Evolutionary conservation across 2,888 invertebrate genomes (phyloP), one percentile per base, ranked within the genome.

Genomic region (Drosophila nigricruria): DNA sequence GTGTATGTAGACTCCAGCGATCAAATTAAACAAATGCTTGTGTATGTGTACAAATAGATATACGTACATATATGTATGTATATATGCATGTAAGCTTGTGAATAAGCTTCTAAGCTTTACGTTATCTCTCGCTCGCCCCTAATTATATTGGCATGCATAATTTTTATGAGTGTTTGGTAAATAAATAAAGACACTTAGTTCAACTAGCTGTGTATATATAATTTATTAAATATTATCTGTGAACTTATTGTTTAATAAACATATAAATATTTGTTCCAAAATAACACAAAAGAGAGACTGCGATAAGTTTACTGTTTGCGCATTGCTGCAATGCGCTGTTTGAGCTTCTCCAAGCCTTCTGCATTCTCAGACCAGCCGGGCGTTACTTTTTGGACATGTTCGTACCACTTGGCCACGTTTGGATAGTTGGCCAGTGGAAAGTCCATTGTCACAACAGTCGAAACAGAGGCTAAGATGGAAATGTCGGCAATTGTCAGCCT

Each of bases 401-500:
- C 93, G 77, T 93, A 93, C 95, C 96, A 96, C 93, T 94, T 95
- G 57, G 93, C 91, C 57, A 96, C 93, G 82, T 97, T 96, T 45
- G 94, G 92, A 92, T 94, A 96, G 80, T 95, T 94, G 84, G 94
- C 94, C 67, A 97, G 89, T 90, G 97, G 96, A 59, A 95, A 94
- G 3, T 94, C 94, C 10, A 94, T 92, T 38, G 95, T 95, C 82
- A 96, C 96, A 71, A 94, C 94, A 65, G 95, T 96, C 36, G 96
- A 95, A 14, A 97, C 94, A 3, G 95, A 94, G 14, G 96, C 94
- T 27, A 95, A 93, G 34, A 97, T 91, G 32, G 95, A 92, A 45
- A 97, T 93, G 92, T 97, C 97, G 5, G 97, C 97, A 27, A 97
- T 91, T 5, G 97, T 97, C 52, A 97, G 92, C 70, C 93, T 93